Conservation (phyloP, 2,113 vertebrate species). For the Etia nguti region DNA sequence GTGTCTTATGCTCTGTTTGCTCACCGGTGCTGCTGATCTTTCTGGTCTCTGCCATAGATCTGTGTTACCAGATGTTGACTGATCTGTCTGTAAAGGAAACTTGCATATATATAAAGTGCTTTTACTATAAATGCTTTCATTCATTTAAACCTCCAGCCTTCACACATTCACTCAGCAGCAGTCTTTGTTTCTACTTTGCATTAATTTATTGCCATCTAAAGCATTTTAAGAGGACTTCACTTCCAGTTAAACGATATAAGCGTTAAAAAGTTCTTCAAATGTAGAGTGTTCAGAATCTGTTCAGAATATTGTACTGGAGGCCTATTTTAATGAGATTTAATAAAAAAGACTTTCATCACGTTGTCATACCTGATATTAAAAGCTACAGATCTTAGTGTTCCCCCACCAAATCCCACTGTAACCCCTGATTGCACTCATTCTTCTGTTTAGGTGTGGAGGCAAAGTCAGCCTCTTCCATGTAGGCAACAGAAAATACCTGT, state of each 20-base stretch:
- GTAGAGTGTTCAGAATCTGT: background rate
- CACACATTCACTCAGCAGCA: background rate
- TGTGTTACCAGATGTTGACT: background rate
- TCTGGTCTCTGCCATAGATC: background rate
- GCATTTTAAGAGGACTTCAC: background rate
- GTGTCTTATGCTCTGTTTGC: background rate
- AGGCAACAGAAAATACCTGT: background rate
- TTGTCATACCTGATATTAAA: background rate
- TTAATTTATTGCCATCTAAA: background rate
- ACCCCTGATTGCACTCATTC: background rate
- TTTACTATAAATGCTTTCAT: background rate
- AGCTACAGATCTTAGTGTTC: background rate
- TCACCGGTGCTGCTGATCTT: background rate
- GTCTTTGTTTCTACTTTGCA: background rate
- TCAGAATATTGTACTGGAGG: background rate
- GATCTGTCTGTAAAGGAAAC: background rate
- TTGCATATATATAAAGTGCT: background rate
- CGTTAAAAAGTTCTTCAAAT: background rate
- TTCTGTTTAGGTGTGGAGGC: background rate
- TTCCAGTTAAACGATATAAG: fast-evolving
- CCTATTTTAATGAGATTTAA: background rate
- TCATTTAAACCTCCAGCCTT: background rate
- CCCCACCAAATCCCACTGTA: background rate
- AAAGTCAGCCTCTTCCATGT: background rate
- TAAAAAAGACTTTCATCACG: background rate